phyloP scores from a whole-genome alignment of 2,797 vertebrate species.

The Girardinus metallicus region DNA sequence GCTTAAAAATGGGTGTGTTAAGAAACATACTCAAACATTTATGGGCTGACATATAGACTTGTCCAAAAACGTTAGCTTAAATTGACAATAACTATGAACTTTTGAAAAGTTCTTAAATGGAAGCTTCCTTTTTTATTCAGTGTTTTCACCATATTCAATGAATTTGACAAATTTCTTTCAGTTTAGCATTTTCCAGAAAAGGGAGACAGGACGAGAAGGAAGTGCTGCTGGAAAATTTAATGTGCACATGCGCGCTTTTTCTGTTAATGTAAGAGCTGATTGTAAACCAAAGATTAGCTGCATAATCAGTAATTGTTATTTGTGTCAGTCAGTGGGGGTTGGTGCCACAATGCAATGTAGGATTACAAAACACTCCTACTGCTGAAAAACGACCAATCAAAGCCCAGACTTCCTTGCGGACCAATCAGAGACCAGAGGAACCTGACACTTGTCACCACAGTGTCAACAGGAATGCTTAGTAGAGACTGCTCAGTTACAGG shows the following conservation, averaged over 20 bases:
- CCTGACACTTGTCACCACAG: background rate
- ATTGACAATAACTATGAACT: background rate
- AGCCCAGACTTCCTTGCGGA: background rate
- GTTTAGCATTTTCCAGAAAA: background rate
- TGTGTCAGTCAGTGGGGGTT: background rate
- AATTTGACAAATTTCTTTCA: background rate
- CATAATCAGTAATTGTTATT: background rate
- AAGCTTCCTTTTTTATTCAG: too few species aligned
- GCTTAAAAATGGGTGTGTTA: background rate
- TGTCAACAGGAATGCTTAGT: constrained; percentile 2
- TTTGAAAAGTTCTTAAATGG: background rate
- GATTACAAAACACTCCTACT: constrained; percentile 25
- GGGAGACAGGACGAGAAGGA: background rate
- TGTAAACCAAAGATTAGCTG: constrained; percentile 20
- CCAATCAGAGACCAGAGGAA: constrained; percentile 20
- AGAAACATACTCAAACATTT: background rate
- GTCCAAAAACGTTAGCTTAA: background rate
- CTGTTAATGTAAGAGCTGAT: background rate
- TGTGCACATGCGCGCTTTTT: constrained; percentile 8
- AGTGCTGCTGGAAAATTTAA: constrained; percentile 18
- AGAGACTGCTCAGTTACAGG: background rate
- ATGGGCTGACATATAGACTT: background rate
- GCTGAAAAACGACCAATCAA: constrained; percentile 4
- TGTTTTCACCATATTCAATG: background rate
- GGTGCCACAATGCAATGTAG: background rate